Evolutionary conservation across 2,797 vertebrate species (phyloP), one percentile per base, ranked within the genome.

Genomic region (Tenualosa ilisha): DNA sequence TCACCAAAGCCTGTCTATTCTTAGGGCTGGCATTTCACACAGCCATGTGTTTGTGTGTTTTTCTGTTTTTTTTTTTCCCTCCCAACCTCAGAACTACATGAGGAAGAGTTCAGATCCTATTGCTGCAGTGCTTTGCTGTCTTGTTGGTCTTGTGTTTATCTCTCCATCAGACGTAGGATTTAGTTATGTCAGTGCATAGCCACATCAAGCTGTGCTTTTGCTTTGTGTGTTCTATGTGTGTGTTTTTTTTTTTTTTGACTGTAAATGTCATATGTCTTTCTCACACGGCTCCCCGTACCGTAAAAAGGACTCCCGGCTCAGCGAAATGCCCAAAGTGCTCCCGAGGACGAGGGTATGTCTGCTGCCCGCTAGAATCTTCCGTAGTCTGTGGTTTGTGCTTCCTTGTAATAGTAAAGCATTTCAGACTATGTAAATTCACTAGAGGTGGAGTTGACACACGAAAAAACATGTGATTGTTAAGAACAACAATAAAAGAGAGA

Each of bases 251-350:
- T 37, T 31, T 46, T 59, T 72, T 72, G 26, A 72, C 65, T 72
- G 65, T 37, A 13, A 6, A 37, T 75, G 37, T 75, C 40, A 13
- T 75, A 75, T 40, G 13, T 75, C 68, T 75, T 15, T 75, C 68
- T 75, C 68, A 75, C 68, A 20, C 68, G 40, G 68, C 37, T 13
- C 15, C 68, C 31, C 68, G 17, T 40, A 75, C 12, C 3, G 24
- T 86, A 63, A 92, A 63, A 92, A 94, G 93, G 91, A 90, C 88
- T 22, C 88, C 86, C 0, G 89, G 89, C 84, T 82, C 86, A 81
- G 65, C 88, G 86, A 92, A 87, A 89, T 94, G 92, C 88, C 92
- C 91, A 65, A 92, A 92, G 90, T 93, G 92, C 87, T 94, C 93
- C 84, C 89, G 93, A 81, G 89, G 87, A n/a, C 90, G 56, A 92